phyloP scores from a whole-genome alignment of 2,888 invertebrate genomes.

The Chrysina gloriosa region DNA sequence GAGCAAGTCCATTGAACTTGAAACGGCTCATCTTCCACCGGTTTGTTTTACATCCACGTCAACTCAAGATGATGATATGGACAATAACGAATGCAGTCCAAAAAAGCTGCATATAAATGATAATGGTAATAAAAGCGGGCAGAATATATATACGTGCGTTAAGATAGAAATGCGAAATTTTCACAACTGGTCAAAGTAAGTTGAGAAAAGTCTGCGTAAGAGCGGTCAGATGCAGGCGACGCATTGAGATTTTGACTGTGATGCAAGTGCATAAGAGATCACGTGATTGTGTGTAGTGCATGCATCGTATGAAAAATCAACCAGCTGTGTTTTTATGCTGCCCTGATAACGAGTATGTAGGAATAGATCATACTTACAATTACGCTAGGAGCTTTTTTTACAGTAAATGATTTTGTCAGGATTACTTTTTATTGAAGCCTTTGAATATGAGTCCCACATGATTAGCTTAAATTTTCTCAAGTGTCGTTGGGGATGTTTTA shows the following conservation, averaged over 20 bases:
- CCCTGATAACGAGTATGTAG: conserved; percentile 63
- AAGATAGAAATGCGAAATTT: not conserved
- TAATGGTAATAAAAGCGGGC: conserved; percentile 8
- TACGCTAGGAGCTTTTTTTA: conserved; percentile 32
- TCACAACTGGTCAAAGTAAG: not conserved
- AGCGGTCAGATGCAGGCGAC: conserved; percentile 22
- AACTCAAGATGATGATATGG: not conserved
- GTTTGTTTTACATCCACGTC: conserved; percentile 11
- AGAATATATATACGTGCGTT: not conserved
- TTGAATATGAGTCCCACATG: too few relatives aligned
- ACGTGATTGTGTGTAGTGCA: conserved; percentile 47
- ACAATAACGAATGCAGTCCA: not conserved
- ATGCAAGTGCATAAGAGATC: conserved; percentile 44
- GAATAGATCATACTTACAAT: conserved; percentile 62
- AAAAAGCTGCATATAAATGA: not conserved
- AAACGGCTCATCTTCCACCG: conserved; percentile 24
- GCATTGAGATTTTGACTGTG: conserved; percentile 17
- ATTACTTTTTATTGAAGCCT: not conserved
- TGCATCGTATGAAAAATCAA: conserved; percentile 43
- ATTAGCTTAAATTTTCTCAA: too few relatives aligned
- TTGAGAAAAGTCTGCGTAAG: conserved; percentile 6
- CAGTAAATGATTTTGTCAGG: not conserved
- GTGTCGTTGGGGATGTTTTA: too few relatives aligned
- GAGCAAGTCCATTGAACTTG: conserved; percentile 31
- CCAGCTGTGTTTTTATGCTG: conserved; percentile 50